phyloP scores from a whole-genome alignment of 1,140 invertebrate species.

The Phymorhynchus buccinoides region DNA sequence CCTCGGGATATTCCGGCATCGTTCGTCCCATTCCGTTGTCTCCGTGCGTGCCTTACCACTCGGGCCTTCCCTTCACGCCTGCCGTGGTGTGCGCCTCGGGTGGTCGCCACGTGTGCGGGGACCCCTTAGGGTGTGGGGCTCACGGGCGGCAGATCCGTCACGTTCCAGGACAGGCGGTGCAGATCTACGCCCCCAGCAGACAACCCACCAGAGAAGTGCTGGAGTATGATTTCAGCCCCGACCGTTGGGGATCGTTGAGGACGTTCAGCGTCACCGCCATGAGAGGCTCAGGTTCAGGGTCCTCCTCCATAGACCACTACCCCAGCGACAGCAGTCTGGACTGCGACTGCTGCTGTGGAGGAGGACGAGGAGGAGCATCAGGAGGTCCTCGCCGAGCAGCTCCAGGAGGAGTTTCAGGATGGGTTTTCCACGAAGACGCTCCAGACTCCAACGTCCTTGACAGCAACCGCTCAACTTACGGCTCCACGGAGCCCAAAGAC shows the following conservation, averaged over 20 bases:
- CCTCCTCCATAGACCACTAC: conserved; percentile 56
- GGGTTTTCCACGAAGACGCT: conserved; percentile 24
- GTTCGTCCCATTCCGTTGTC: not conserved
- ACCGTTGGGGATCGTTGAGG: conserved; percentile 31
- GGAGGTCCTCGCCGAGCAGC: not conserved
- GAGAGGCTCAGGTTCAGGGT: conserved; percentile 49
- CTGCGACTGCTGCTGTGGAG: conserved; percentile 48
- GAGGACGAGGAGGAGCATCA: not conserved
- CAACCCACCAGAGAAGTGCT: not conserved
- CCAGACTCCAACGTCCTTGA: conserved; percentile 46
- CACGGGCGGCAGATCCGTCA: not conserved
- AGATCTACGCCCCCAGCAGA: conserved; percentile 10
- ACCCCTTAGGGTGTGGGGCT: not conserved
- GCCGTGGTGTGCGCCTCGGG: not conserved
- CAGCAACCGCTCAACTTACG: conserved; percentile 67
- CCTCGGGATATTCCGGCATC: not conserved
- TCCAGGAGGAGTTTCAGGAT: not conserved
- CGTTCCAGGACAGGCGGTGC: not conserved
- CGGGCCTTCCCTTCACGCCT: conserved; percentile 7
- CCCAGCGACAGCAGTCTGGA: conserved; percentile 57
- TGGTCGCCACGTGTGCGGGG: not conserved
- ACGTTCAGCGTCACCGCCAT: conserved; percentile 45
- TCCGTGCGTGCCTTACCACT: not conserved
- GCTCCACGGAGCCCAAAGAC: conserved; percentile 62
- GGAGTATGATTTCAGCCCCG: conserved; percentile 11